Evolutionary conservation across 2,113 vertebrate species (phyloP).

Genomic region (Pedionomus torquatus): DNA sequence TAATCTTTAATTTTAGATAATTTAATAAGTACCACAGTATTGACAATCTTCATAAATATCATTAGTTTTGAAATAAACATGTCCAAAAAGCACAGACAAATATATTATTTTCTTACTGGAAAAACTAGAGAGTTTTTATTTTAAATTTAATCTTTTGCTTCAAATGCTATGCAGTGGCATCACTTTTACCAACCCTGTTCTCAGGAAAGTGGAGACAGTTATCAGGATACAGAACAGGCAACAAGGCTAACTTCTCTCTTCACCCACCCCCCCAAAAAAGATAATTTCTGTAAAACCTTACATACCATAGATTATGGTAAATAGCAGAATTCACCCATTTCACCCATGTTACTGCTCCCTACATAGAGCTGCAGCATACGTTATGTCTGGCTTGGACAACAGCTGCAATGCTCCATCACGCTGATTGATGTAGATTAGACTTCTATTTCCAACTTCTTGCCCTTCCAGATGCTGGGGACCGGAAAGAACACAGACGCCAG

Average conservation of each 20-base stretch:
- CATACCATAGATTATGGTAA: neutral
- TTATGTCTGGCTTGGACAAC: neutral
- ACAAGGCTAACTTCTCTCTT: neutral
- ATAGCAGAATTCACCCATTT: neutral
- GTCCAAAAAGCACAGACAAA: neutral
- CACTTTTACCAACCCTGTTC: neutral
- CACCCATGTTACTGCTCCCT: neutral
- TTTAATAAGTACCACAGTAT: neutral
- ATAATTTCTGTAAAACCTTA: neutral
- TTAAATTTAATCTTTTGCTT: neutral
- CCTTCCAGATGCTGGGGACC: neutral
- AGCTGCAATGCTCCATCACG: neutral
- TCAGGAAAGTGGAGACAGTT: neutral
- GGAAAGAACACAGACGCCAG: neutral
- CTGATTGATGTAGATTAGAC: neutral
- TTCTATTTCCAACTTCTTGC: neutral
- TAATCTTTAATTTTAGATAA: neutral
- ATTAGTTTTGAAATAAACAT: neutral
- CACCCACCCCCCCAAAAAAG: too few relatives aligned
- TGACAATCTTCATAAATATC: neutral
- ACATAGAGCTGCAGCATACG: neutral
- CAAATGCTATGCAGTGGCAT: neutral
- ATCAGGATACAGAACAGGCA: neutral
- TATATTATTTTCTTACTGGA: neutral
- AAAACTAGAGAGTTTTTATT: neutral